Base-by-base conservation (phyloP, 2,113 vertebrate genomes). In the Hippoglossus stenolepis region DNA sequence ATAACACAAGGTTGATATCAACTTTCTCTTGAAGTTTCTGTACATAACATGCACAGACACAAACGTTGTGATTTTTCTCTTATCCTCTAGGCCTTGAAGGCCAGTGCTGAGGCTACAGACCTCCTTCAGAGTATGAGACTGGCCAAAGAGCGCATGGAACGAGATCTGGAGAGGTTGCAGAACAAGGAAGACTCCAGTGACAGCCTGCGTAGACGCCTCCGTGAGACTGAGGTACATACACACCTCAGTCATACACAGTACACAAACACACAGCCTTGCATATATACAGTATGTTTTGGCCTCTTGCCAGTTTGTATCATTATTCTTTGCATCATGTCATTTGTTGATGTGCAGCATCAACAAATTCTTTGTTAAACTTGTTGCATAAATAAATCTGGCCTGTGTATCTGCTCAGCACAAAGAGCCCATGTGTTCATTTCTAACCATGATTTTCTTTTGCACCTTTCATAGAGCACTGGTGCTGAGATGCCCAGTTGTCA, bases 91-190 rank as follows among this genome's bases (percentile, higher is more conserved):
- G 96, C 98, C 2, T 92, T 96, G 38, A 99, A 97, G 91, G 96
- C 96, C 54, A 98, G 96, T 81, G 94, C 96, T 0, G 98, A 99
- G 86, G 97, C 98, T n/a, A 96, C 98, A 0, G 98, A 99, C 83
- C 95, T 96, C 28, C 95, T 99, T 64, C 97, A 99, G 92, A 96
- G 93, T 12, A 96, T 98, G 82, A 96, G 95, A 51, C 89, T 97
- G 90, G 95, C 97, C 8, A 99, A 99, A 86, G 98, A 99, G 54
- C 96, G 97, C 2, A 94, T 97, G 4, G 98, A 99, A 89, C 94
- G 96, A 14, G 97, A 99, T 65, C 45, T 99, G 70, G 96, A 98
- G 94, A 95, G 97, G 81, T 92, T 99, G 43, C 97, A 98, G 87
- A 96, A 95, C 82, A 93, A 95, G 5, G 97, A 99, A 68, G 98